Conservation (phyloP, 2,888 invertebrate genomes). For the Pyrrhia umbra region DNA sequence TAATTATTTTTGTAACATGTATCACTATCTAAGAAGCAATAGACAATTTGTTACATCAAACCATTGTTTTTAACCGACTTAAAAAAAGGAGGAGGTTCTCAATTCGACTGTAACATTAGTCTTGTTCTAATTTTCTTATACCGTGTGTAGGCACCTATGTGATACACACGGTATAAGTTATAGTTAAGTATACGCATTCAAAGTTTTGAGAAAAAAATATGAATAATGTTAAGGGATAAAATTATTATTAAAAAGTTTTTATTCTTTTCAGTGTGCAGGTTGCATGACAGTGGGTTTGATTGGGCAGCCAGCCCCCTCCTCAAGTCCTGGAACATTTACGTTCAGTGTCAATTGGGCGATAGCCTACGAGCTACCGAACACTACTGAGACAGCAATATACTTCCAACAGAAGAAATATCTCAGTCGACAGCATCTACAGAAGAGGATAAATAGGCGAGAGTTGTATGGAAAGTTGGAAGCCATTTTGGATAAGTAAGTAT, state of each 20-base stretch:
- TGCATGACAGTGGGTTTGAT: conserved; percentile 91
- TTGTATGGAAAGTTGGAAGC: conserved; percentile 92
- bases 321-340: conserved; percentile 89
- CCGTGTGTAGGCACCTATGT: too few relatives aligned
- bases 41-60: too few relatives aligned
- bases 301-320: conserved; percentile 82
- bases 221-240: too few relatives aligned
- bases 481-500: conserved; percentile 93
- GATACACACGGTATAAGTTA: too few relatives aligned
- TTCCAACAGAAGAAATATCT: conserved; percentile 72
- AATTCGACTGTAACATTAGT: too few relatives aligned
- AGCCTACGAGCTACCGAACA: conserved; percentile 91
- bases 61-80: too few relatives aligned
- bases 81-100: too few relatives aligned
- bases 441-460: conserved; percentile 92
- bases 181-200: too few relatives aligned
- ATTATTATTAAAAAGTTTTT: too few relatives aligned
- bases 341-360: conserved; percentile 93
- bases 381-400: conserved; percentile 82
- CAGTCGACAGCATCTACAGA: conserved; percentile 80
- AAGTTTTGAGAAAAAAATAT: too few relatives aligned
- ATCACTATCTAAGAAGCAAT: too few relatives aligned
- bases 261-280: conserved; percentile 84
- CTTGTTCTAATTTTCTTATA: too few relatives aligned
- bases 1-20: background rate